Evolutionary conservation across 2,888 invertebrate genomes (phyloP), one percentile per base, ranked within the genome.

Genomic region (Metellina segmentata): DNA sequence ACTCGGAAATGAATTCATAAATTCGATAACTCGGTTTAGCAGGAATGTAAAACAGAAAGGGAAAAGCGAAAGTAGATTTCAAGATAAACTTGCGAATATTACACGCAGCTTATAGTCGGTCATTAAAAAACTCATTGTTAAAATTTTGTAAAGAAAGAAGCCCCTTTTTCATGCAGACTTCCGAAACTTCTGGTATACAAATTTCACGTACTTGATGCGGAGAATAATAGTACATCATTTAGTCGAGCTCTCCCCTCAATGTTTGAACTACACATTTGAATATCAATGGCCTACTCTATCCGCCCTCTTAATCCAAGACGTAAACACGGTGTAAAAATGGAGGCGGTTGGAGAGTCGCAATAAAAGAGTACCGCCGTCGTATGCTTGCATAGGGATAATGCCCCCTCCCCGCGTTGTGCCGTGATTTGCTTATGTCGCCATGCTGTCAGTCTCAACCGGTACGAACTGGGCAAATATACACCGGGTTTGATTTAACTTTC

Each of bases 221-320:
- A 61, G 11, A 61, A 61, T 61, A 61, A 83, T 19, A 77, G 49
- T 77, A 72, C 79, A 88, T 88, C 88, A 88, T 81, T 88, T 88
- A 88, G 81, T 88, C 88, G 34, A 74, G 70, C 48, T 75, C 61
- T 52, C 69, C 85, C 11, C 77, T 20, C n/a, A 61, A 20, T 91
- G 91, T 91, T 91, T 91, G 82, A 71, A 70, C 61, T 71, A 61
- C 48, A 48, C 53, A 81, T 91, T 91, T 91, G 91, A 91, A 91
- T 91, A 52, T 87, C 87, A 91, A 91, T 77, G 81, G 53, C 19
- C 72, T 70, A n/a, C 48, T 70, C n/a, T 77, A n/a, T 8, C 69
- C 48, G 61, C 79, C 74, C 77, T 34, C 83, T 69, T 91, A 91
- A 91, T 91, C 91, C 87, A 87, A 91, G 91, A 86, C 87, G 91